Conservation (phyloP, 2,113 vertebrate species). For the Himantopus leucocephalus region DNA sequence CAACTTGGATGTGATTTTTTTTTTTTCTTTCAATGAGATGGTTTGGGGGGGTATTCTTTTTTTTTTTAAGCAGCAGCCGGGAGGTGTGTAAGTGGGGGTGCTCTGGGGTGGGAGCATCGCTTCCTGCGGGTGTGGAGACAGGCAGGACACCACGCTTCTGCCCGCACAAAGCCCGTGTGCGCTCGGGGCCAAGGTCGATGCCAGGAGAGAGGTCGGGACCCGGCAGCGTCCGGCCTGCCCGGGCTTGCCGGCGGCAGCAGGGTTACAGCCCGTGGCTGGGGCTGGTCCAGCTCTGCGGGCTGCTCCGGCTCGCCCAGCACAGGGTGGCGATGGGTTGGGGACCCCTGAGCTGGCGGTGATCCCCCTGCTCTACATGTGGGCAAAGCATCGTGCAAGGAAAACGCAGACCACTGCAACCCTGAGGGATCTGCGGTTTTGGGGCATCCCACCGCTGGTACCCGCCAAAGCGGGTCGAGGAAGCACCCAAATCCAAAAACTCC, state of each 20-base stretch:
- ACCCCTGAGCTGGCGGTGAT: rapidly evolving
- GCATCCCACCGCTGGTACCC: neutral
- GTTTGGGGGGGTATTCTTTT: neutral
- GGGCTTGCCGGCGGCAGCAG: conserved; percentile 49
- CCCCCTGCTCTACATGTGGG: rapidly evolving
- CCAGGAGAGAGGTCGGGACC: neutral
- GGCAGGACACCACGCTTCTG: neutral
- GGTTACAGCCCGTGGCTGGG: neutral
- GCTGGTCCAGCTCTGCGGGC: neutral
- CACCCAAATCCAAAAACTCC: neutral
- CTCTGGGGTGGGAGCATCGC: neutral
- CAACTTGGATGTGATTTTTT: neutral
- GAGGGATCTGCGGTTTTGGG: neutral
- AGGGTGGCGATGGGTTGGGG: neutral
- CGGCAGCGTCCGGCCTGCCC: conserved; percentile 56
- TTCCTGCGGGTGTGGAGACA: rapidly evolving
- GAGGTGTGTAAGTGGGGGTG: neutral
- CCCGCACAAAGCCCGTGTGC: neutral
- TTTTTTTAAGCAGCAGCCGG: neutral
- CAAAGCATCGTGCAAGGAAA: neutral
- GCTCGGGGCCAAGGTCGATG: neutral
- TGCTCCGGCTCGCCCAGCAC: neutral
- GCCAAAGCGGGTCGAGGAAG: neutral
- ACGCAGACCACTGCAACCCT: rapidly evolving
- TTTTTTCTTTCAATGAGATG: neutral